Evolutionary conservation across 2,888 invertebrate genomes (phyloP), one percentile per base, ranked within the genome.

Genomic region (Lasius platythorax): DNA sequence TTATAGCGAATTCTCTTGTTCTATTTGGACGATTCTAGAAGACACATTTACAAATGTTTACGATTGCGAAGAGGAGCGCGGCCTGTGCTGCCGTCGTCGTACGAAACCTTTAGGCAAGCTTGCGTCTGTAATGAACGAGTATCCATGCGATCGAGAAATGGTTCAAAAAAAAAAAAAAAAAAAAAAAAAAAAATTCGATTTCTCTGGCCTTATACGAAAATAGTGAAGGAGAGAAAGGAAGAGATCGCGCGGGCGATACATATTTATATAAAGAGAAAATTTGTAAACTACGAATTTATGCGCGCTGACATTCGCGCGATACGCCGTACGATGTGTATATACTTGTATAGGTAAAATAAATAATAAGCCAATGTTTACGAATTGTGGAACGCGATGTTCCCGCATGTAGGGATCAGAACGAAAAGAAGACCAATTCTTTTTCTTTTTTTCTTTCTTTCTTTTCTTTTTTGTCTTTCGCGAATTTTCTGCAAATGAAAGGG

Each of bases 321-420:
- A 64, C 75, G 83, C 74, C 66, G 67, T 72, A 82, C 67, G 85
- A 83, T 83, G 87, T 94, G 94, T 94, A 94, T 89, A 94, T 94
- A 94, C 90, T 92, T 94, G 93, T 94, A 94, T 93, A 94, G 93
- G 90, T 89, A 64, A 74, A 28, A 37, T 61, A 30, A 76, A 64
- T 74, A 53, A 76, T 76, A 70, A 72, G 23, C 83, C 53, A 56
- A 64, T 82, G 56, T 46, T 70, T 70, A 40, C 76, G 70, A 75
- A 50, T 68, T 72, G 63, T 58, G 56, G 58, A 64, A 74, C 64
- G n/a, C 9, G 56, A 23, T 5, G 18, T 67, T 46, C 63, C 30
- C 68, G 68, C 46, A 37, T 63, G 56, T 50, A 30, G 28, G 63
- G 82, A 82, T 82, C 46, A n/a, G 63, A 40, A 50, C 50, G 82